A percentile compares a stretch with the other conserved stretches of the same genome.
Conservation (phyloP, 2,113 vertebrate genomes). For the Cyrtonyx montezumae region DNA sequence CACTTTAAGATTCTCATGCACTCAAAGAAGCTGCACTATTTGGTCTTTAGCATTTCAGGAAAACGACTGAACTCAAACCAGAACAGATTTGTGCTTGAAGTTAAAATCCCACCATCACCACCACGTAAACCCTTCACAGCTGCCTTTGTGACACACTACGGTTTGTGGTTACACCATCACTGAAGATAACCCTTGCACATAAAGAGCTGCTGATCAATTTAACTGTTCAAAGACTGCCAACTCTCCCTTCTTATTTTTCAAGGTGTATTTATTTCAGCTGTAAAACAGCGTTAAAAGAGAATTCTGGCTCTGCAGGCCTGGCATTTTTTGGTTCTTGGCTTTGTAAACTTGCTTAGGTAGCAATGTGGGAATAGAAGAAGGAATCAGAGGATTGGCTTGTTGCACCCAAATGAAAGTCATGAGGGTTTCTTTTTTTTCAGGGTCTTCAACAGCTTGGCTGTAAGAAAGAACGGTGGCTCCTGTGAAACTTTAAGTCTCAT, state of each 20-base stretch:
- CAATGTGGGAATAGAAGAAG: not conserved
- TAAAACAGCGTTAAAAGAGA: slow-evolving; percentile 23
- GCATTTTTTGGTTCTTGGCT: slow-evolving; percentile 62
- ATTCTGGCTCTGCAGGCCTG: slow-evolving; percentile 33
- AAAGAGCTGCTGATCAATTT: not conserved
- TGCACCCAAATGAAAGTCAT: slow-evolving; percentile 5
- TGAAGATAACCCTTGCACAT: not conserved
- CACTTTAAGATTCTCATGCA: slow-evolving; percentile 36
- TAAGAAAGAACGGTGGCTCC: slow-evolving; percentile 41
- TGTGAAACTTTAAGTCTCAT: not conserved
- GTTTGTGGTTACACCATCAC: not conserved
- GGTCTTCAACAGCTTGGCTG: slow-evolving; percentile 31
- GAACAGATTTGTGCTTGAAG: slow-evolving; percentile 2
- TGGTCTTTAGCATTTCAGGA: slow-evolving; percentile 46
- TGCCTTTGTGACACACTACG: not conserved
- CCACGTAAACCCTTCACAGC: not conserved
- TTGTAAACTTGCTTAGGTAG: slow-evolving; percentile 42
- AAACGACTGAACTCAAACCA: not conserved
- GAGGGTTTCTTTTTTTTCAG: not conserved
- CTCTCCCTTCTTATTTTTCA: slow-evolving; percentile 12
- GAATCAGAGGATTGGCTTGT: not conserved
- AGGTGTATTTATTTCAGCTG: slow-evolving; percentile 51
- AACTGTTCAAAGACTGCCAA: slow-evolving; percentile 18
- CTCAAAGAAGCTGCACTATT: slow-evolving; percentile 19
- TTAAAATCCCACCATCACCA: not conserved